Conservation (phyloP, 2,113 vertebrate genomes). For the Malaclemys terrapin region DNA sequence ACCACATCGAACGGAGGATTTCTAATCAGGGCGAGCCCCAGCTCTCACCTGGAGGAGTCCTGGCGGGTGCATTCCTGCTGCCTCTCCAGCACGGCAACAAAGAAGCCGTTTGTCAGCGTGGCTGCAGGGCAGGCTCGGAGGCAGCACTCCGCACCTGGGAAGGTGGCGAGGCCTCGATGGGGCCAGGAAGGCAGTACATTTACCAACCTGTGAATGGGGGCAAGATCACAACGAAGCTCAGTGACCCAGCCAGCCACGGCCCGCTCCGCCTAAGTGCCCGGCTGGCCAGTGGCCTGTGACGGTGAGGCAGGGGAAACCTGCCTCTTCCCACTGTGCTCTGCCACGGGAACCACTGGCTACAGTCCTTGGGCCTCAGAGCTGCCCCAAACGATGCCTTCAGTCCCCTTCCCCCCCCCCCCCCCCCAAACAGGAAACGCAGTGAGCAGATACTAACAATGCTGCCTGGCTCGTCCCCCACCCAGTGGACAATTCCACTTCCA, state of each 20-base stretch:
- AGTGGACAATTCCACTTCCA: not conserved
- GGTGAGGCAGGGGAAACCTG: not conserved
- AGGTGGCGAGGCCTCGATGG: slow-evolving; percentile 83
- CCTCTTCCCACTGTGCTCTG: not conserved
- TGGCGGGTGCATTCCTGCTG: accelerated
- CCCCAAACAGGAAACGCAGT: not conserved
- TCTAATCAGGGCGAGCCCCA: not conserved
- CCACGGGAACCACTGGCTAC: not conserved
- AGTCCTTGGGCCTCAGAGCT: not conserved
- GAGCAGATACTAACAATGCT: not conserved
- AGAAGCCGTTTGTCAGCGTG: slow-evolving; percentile 92
- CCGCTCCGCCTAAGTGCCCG: not conserved
- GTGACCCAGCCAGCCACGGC: not conserved
- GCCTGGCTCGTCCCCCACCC: not conserved
- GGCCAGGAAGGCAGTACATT: slow-evolving; percentile 87
- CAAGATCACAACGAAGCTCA: not conserved
- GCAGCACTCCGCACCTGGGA: slow-evolving; percentile 82
- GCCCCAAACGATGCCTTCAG: not conserved
- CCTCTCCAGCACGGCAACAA: slow-evolving; percentile 89
- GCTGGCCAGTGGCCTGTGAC: not conserved
- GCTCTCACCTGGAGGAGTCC: not conserved
- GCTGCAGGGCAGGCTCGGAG: slow-evolving; percentile 86
- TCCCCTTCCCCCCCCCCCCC: not conserved
- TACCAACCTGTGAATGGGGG: slow-evolving; percentile 78
- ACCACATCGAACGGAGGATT: no score